A percentile compares a stretch with the other conserved stretches of the same genome.
Evolutionary conservation across 2,888 invertebrate species (phyloP).

Genomic region (Oasisia sp.): DNA sequence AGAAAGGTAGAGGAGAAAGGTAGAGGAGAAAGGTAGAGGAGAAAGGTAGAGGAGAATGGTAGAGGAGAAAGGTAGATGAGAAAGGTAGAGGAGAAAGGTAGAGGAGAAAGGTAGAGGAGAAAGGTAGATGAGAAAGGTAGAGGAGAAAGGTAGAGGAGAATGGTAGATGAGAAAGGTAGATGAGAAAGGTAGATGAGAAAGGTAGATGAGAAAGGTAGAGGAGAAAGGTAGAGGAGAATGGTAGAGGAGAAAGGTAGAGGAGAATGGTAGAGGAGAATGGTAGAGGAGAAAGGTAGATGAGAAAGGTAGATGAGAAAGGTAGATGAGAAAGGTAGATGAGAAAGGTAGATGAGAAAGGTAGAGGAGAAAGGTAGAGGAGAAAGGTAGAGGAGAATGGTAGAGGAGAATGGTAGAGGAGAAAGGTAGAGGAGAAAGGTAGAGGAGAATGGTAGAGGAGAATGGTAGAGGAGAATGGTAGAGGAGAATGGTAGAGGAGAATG

Average conservation of each 20-base stretch:
- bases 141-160: not conserved
- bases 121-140: not conserved
- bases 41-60: not conserved
- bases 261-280: no score
- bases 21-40: not conserved
- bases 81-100: not conserved
- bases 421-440: no score
- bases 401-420: not conserved
- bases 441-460: not conserved
- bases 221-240: no score
- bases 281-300: not conserved
- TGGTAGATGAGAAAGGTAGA: not conserved
- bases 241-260: not conserved
- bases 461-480: no score
- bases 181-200: no score
- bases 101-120: not conserved
- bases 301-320: no score
- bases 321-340: not conserved
- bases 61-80: not conserved
- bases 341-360: no score
- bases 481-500: not conserved
- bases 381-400: no score
- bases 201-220: not conserved
- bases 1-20: not conserved
- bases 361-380: not conserved